These are phyloP conservation scores for Apeltes quadracus DNA, from an alignment of 2,113 vertebrate genomes.

Conservation along the genomic window DNA sequence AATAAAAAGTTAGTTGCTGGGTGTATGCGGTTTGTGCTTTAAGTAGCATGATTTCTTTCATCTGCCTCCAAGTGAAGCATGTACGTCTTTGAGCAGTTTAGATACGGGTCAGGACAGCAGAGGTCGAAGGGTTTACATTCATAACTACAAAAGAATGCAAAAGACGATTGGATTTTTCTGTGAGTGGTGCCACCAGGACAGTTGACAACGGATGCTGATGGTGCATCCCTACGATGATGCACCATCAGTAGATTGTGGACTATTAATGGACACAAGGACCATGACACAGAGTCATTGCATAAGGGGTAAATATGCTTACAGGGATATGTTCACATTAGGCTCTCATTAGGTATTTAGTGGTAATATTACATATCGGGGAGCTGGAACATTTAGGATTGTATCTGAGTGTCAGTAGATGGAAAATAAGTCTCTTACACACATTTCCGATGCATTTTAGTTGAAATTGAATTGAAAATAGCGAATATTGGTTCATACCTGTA, in stretches of 20 bases:
- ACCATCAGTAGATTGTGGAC: neutral
- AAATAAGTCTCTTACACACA: too few relatives aligned
- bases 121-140: neutral
- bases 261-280: neutral
- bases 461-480: neutral
- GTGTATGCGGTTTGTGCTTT: conserved; percentile 33
- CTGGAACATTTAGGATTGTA: too few relatives aligned
- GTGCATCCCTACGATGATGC: too few relatives aligned
- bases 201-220: neutral
- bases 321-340: neutral
- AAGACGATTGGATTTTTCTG: too few relatives aligned
- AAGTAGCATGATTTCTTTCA: conserved; percentile 30
- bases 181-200: too few relatives aligned
- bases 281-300: neutral
- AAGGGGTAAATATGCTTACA: neutral
- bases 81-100: conserved; percentile 29
- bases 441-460: neutral
- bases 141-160: neutral
- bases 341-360: neutral
- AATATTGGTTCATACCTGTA: too few relatives aligned
- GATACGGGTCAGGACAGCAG: conserved; percentile 26
- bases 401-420: too few relatives aligned
- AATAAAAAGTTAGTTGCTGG: conserved; percentile 11
- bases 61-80: conserved; percentile 23
- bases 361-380: too few relatives aligned